phyloP scores from a whole-genome alignment of 2,113 vertebrate genomes.

The Leucopsar rothschildi region DNA sequence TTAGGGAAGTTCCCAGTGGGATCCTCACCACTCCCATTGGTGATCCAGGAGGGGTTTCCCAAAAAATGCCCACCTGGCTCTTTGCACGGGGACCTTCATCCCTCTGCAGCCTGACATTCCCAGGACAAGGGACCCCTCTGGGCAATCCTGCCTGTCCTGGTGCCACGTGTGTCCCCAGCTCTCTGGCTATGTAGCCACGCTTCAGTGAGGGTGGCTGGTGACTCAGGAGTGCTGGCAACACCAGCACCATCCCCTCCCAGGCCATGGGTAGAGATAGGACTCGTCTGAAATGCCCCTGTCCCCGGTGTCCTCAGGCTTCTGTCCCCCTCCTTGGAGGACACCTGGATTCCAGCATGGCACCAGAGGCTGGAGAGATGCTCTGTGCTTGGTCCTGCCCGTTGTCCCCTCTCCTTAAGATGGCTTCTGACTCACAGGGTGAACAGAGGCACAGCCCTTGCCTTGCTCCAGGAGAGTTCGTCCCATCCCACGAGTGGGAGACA shows the following conservation, averaged over 20 bases:
- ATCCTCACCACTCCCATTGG: not conserved
- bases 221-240: not conserved
- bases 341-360: not conserved
- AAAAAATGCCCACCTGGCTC: not conserved
- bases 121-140: not conserved
- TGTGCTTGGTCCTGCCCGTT: not conserved
- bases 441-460: not conserved
- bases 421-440: not conserved
- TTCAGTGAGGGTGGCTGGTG: not conserved
- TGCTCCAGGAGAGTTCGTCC: rapidly evolving
- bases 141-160: not conserved
- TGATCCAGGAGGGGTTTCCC: not conserved
- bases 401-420: not conserved
- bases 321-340: not conserved
- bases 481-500: not conserved
- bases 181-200: rapidly evolving
- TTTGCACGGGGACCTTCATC: not conserved
- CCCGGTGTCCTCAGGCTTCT: not conserved
- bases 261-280: not conserved
- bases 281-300: not conserved
- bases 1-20: not conserved
- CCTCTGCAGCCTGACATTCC: not conserved
- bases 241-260: not conserved
- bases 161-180: not conserved
- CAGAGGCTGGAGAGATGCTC: not conserved